These are phyloP conservation scores for Halocaridina rubra DNA, from an alignment of 2,888 invertebrate species.

Conservation along the genomic window DNA sequence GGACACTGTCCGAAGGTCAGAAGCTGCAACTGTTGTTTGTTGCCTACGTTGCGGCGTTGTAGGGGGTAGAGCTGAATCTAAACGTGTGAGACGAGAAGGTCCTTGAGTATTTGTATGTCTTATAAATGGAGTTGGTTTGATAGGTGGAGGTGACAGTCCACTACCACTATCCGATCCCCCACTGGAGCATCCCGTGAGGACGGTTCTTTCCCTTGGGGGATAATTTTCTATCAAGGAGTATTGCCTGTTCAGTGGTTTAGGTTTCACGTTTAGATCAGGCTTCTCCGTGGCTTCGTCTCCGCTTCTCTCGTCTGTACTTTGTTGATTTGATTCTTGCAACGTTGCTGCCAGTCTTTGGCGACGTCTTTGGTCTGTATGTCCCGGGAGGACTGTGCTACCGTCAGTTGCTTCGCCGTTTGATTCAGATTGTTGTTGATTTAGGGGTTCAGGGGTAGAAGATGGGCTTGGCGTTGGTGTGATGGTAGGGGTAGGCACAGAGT, in stretches of 20 bases:
- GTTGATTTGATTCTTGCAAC: neutral
- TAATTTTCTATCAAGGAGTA: constrained; percentile 62
- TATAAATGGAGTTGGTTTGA: neutral
- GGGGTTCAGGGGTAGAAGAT: constrained; percentile 38
- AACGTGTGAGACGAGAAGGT: neutral
- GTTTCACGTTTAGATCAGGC: neutral
- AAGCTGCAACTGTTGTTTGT: neutral
- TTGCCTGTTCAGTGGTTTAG: constrained; percentile 8
- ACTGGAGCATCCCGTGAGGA: constrained; percentile 21
- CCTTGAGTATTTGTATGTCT: neutral
- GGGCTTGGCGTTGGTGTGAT: constrained; percentile 33
- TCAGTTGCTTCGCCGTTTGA: constrained; percentile 4
- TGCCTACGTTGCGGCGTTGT: neutral
- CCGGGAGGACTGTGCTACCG: neutral
- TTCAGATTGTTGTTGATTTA: constrained; percentile 14
- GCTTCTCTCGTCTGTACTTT: neutral
- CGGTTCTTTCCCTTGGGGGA: constrained; percentile 53
- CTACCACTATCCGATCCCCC: constrained; percentile 48
- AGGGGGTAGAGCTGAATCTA: constrained; percentile 3
- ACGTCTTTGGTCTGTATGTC: constrained; percentile 23
- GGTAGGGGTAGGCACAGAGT: neutral
- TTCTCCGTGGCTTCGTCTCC: neutral
- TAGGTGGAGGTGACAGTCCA: constrained; percentile 35
- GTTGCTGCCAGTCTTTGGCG: constrained; percentile 11
- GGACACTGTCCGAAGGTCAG: constrained; percentile 33